These are phyloP conservation scores for Plagodis dolabraria DNA, from an alignment of 2,888 invertebrate species.

Conservation along the genomic window DNA sequence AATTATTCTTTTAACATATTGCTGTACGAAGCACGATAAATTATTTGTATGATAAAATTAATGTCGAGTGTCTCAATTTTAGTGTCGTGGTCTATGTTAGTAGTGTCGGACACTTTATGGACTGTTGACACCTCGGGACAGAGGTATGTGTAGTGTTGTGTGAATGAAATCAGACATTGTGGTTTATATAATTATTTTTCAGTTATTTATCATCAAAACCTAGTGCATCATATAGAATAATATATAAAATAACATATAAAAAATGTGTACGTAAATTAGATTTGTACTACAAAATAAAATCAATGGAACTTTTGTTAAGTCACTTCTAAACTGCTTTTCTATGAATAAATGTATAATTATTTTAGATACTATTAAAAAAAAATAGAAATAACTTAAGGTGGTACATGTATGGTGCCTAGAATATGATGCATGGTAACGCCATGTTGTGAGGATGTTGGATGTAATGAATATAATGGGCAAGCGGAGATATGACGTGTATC, in stretches of 20 bases:
- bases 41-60: not conserved
- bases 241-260: no score
- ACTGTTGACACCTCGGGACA: not conserved
- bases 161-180: conserved; percentile 24
- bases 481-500: not conserved
- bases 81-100: conserved; percentile 1
- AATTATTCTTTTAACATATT: no score
- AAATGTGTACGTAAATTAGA: conserved; percentile 26
- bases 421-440: not conserved
- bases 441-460: not conserved
- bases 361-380: conserved; percentile 4
- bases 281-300: conserved; percentile 40
- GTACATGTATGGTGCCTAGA: conserved; percentile 13
- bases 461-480: not conserved
- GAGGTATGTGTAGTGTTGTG: conserved; percentile 32
- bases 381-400: conserved; percentile 5
- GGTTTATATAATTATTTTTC: conserved; percentile 7
- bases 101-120: not conserved
- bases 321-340: conserved; percentile 5
- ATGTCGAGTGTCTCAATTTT: not conserved
- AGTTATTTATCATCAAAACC: conserved; percentile 15
- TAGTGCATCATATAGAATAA: no score
- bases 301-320: conserved; percentile 12
- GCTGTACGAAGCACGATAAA: no score
- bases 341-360: conserved; percentile 1